These are phyloP conservation scores for Zenarchopterus dispar DNA, from an alignment of 2,797 vertebrate genomes.

Conservation along the genomic window DNA sequence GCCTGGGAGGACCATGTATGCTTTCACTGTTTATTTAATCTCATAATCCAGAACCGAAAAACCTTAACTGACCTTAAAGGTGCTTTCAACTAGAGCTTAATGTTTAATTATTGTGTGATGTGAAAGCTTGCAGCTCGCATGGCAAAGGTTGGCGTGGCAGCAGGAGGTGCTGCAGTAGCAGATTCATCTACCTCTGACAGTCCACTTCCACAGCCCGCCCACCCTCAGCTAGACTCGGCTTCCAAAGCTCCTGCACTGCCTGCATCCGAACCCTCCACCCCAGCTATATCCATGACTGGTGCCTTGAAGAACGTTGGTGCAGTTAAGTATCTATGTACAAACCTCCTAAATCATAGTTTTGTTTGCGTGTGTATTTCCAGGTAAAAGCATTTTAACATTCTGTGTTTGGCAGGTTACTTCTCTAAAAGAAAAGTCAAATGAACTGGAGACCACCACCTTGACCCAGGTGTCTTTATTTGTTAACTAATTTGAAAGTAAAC, in stretches of 20 bases:
- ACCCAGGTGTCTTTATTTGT: constrained; percentile 67
- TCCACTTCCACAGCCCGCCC: constrained; percentile 42
- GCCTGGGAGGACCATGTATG: constrained; percentile 96
- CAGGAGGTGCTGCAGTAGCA: constrained; percentile 62
- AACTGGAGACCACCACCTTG: constrained; percentile 66
- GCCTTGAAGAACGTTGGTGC: constrained; percentile 94
- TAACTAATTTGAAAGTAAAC: no score
- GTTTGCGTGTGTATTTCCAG: background rate
- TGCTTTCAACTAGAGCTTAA: constrained; percentile 6
- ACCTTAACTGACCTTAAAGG: background rate
- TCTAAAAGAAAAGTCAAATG: constrained; percentile 77
- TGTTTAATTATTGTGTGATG: constrained; percentile 24
- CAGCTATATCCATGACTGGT: constrained; percentile 92
- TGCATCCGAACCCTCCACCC: constrained; percentile 69
- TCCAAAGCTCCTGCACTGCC: constrained; percentile 73
- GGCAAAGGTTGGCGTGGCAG: constrained; percentile 78
- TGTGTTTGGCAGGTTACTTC: constrained; percentile 68
- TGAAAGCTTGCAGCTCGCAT: constrained; percentile 86
- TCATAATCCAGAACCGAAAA: background rate
- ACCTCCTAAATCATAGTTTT: background rate
- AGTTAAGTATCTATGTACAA: constrained; percentile 81
- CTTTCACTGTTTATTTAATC: background rate
- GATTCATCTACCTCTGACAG: constrained; percentile 57
- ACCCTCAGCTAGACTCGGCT: constrained; percentile 71
- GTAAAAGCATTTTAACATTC: background rate